Base-by-base conservation (phyloP, 2,797 vertebrate species). In the Caiman crocodilus region DNA sequence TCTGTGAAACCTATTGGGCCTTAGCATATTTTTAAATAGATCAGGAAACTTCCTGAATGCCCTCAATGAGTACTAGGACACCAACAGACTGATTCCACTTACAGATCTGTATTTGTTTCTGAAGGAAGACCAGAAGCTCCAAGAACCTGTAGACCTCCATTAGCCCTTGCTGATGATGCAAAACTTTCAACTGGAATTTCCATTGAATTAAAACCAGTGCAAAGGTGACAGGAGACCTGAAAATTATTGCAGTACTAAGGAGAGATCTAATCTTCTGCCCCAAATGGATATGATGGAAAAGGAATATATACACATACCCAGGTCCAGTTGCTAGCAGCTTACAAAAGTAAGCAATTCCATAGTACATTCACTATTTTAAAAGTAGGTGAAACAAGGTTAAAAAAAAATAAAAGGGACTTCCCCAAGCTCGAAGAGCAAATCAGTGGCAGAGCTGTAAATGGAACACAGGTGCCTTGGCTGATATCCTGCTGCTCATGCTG, bases 161-260 rank as follows among this genome's bases (percentile, higher is more conserved):
- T 10, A 50, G 42, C 10, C 42, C 42, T 35, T 35, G 35, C 35
- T 35, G 35, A 35, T 35, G 35, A 35, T 35, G 35, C 35, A 35
- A 35, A 35, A 35, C 35, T 35, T 35, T 35, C 35, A 35, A 35
- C 30, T 50, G 58, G 25, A 89, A 81, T 79, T 81, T 60, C 28
- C 25, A 60, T 59, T 26, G 0, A 69, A 28, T 89, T n/a, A 7
- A 59, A 73, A 76, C 35, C 0, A 0, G 17, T 0, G 0, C 42
- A 91, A 13, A 14, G 82, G 84, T 0, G 0, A 3, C 5, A 80
- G 7, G n/a, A 23, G 67, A 67, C 57, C 80, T 87, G 61, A 90
- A 67, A 85, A 57, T 20, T 69, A 61, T 7, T 56, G 56, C 32
- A 90, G 32, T 74, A 75, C n/a, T 17, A 79, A 90, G 78, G 80